Evolutionary conservation across 2,797 vertebrate species (phyloP).

Genomic region (Allobates femoralis): DNA sequence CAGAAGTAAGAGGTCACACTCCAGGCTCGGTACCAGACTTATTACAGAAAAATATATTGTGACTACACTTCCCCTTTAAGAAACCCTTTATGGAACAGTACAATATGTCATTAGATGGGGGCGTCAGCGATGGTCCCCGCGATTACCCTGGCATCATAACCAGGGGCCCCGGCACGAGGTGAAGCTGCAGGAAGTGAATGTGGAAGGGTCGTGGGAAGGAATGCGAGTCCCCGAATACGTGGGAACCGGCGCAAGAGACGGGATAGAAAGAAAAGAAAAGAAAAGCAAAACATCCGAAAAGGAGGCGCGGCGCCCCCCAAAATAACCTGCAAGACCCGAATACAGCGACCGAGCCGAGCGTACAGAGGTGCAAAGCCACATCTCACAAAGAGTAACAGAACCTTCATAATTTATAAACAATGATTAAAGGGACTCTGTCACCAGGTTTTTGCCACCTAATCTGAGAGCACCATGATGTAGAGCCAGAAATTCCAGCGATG

Average conservation of each 20-base stretch:
- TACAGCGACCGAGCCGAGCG: not conserved
- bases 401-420: too few species aligned
- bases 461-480: too few species aligned
- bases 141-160: not conserved
- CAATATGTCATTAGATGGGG: not conserved
- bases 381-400: too few species aligned
- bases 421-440: too few species aligned
- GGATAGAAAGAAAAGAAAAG: not conserved
- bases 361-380: too few species aligned
- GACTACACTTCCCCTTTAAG: not conserved
- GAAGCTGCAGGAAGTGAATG: conserved; percentile 30
- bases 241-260: not conserved
- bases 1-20: conserved; percentile 22
- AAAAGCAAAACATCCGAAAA: not conserved
- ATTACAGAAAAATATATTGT: not conserved
- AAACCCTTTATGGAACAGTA: not conserved
- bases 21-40: too few species aligned
- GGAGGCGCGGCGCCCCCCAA: not conserved
- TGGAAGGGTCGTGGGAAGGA: conserved; percentile 43
- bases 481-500: too few species aligned
- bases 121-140: not conserved
- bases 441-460: too few species aligned
- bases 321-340: not conserved
- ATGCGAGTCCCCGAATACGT: conserved; percentile 11
- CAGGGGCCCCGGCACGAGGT: not conserved